Base-by-base conservation (phyloP, 2,113 vertebrate species). In the Zapornia atra region DNA sequence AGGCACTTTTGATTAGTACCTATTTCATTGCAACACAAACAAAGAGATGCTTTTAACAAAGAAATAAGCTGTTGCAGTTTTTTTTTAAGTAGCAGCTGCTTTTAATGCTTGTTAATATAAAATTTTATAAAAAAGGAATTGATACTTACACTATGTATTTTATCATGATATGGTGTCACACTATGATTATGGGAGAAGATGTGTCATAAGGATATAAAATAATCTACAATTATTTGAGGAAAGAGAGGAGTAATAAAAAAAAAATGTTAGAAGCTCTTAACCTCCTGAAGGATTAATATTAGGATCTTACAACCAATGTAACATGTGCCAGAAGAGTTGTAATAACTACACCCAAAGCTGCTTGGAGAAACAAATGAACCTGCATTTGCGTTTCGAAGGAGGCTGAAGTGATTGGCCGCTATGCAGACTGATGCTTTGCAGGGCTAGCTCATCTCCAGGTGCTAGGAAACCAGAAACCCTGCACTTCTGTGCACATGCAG, bases 401-500 rank as follows among this genome's bases (percentile, higher is more conserved):
- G 50, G 14, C 50, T 59, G 61, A 83, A 70, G 17, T 20, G 3
- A 28, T 42, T 7, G 42, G 12, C 11, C 31, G 13, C 80, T 60
- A 61, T 28, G 18, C 50, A 54, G 56, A 12, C 10, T 31, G 22
- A 18, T 64, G 48, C 36, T 54, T 9, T 84, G 34, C 2, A 1
- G 42, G 16, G 18, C 17, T 56, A 5, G 33, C 42, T 66, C 24
- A 31, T 53, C 53, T 72, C 33, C 20, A 40, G 25, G 5, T 34
- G 46, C 10, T 53, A 13, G 50, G 66, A 75, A 34, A 25, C 9
- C 33, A 50, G 40, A n/a, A 26, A 50, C 38, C 22, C 61, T 25
- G 34, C 13, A 4, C 25, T 40, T 12, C 9, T 5, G 11, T 13
- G 31, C 44, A 10, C 0, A 0, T 11, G 51, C 38, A 40, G 51